These are phyloP conservation scores for Tachina fera DNA, from an alignment of 2,888 invertebrate species.

Conservation along the genomic window DNA sequence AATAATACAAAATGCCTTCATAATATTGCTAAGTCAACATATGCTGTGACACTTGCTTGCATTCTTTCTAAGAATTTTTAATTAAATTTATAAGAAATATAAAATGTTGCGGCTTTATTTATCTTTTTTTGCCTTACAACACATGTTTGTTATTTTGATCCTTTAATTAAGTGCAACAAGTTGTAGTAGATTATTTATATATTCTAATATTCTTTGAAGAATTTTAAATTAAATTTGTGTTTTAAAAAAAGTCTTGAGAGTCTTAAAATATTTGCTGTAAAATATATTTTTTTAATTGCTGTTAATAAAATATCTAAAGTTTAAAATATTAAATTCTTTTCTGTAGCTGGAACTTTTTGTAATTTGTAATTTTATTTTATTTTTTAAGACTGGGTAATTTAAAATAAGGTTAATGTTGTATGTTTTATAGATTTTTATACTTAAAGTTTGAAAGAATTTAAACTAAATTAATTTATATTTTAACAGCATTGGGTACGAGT, in stretches of 20 bases:
- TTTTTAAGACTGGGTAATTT: too few species aligned
- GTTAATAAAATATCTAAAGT: neutral
- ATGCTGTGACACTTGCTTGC: neutral
- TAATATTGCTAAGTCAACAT: neutral
- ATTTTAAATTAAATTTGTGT: neutral
- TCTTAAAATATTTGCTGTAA: neutral
- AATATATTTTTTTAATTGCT: neutral
- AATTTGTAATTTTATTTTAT: too few species aligned
- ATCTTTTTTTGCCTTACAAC: neutral
- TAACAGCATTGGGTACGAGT: too few species aligned
- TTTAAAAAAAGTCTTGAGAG: neutral
- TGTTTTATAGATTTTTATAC: too few species aligned
- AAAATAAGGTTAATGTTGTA: too few species aligned
- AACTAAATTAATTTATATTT: too few species aligned
- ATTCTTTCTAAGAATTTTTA: conserved; percentile 47
- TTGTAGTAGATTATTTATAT: conserved; percentile 7
- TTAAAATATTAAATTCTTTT: too few species aligned
- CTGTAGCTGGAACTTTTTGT: too few species aligned
- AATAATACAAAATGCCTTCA: neutral
- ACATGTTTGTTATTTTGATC: conserved; percentile 1
- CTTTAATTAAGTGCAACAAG: conserved; percentile 33
- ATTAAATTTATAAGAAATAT: conserved; percentile 56
- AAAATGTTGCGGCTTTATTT: conserved; percentile 17
- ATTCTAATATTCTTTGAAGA: conserved; percentile 1
- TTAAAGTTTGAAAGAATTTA: too few species aligned